Evolutionary conservation across 2,113 vertebrate species (phyloP).

Genomic region (Campylomormyrus numenius): DNA sequence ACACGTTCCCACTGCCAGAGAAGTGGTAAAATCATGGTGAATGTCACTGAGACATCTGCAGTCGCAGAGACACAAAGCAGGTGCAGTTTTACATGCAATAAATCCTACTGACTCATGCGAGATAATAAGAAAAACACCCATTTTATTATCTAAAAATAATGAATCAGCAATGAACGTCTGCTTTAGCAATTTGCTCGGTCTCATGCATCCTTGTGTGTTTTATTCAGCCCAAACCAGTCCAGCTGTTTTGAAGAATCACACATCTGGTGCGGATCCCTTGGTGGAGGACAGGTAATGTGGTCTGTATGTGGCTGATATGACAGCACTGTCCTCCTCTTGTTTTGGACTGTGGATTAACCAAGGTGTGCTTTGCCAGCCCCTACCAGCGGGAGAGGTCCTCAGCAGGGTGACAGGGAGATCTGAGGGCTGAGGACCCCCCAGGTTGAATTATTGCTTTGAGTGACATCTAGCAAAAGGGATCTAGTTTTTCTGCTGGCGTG

Average conservation of each 20-base stretch:
- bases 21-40: neutral
- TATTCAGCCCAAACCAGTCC: neutral
- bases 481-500: neutral
- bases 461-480: neutral
- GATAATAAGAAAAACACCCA: neutral
- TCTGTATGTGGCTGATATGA: neutral
- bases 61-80: neutral
- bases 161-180: neutral
- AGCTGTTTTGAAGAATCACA: neutral
- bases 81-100: neutral
- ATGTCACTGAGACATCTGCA: neutral
- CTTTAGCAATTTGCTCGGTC: neutral
- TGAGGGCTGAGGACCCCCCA: neutral
- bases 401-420: neutral
- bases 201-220: neutral
- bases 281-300: neutral
- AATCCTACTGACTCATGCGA: neutral
- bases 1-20: neutral
- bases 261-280: neutral
- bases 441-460: neutral
- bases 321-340: neutral
- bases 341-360: slow-evolving; percentile 2
- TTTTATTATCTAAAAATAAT: slow-evolving; percentile 9
- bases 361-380: neutral
- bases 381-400: neutral